Conservation (phyloP, 2,888 invertebrate species). For the Hypsopygia costalis region DNA sequence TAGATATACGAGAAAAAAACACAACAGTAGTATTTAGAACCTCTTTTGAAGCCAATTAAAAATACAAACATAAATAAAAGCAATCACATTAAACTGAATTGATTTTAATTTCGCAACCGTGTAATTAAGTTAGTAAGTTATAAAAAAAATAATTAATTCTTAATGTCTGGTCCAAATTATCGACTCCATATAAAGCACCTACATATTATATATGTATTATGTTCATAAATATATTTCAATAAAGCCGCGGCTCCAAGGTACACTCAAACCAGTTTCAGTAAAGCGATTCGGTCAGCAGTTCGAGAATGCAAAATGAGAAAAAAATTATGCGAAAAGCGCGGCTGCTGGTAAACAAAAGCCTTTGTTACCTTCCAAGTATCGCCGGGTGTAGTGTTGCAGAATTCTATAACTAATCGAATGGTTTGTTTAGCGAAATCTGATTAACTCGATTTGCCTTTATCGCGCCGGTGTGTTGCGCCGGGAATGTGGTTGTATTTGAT, state of each 20-base stretch:
- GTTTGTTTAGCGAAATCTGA: conserved; percentile 62
- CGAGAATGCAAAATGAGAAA: conserved; percentile 70
- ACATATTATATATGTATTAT: no score
- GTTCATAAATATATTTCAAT: background rate
- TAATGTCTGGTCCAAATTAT: no score
- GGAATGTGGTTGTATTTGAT: no score
- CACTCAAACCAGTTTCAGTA: conserved; percentile 56
- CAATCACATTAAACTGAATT: no score
- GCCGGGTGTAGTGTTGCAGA: conserved; percentile 61
- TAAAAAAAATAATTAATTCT: no score
- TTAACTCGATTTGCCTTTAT: conserved; percentile 39
- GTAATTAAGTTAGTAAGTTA: no score
- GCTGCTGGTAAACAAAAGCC: conserved; percentile 67
- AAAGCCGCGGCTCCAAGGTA: conserved; percentile 10
- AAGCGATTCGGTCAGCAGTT: conserved; percentile 63
- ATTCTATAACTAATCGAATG: conserved; percentile 65
- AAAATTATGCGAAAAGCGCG: conserved; percentile 47
- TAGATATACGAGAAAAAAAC: no score
- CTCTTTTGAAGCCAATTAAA: no score
- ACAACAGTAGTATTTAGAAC: no score
- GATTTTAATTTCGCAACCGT: background rate
- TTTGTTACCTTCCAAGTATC: conserved; percentile 76
- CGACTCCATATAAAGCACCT: no score
- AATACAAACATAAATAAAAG: no score
- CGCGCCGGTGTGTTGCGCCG: conserved; percentile 10